Evolutionary conservation across 2,113 vertebrate genomes (phyloP).

Genomic region (Microtus pennsylvanicus): DNA sequence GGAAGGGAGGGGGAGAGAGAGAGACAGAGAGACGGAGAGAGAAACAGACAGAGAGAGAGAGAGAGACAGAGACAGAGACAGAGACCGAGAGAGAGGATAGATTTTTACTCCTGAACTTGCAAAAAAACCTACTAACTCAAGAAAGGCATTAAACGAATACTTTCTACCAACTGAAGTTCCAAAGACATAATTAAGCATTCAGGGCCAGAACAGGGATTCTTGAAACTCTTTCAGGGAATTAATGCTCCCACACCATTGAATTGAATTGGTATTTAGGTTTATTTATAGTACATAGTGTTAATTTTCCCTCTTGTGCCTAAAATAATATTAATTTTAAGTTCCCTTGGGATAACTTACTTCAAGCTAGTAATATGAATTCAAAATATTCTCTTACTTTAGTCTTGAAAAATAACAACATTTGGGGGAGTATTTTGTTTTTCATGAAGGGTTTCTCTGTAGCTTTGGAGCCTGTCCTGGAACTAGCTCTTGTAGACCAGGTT

Average conservation of each 20-base stretch:
- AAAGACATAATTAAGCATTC: constrained; percentile 30
- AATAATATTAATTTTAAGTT: constrained; percentile 57
- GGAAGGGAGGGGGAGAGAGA: neutral
- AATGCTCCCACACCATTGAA: constrained; percentile 14
- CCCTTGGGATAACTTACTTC: constrained; percentile 41
- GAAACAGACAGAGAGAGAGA: neutral
- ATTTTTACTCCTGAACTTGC: neutral
- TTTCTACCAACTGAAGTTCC: constrained; percentile 53
- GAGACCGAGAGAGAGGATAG: neutral
- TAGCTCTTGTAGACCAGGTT: no score
- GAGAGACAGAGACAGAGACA: neutral
- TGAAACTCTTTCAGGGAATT: constrained; percentile 56
- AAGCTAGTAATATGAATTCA: constrained; percentile 63
- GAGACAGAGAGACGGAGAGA: neutral
- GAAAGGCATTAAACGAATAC: constrained; percentile 40
- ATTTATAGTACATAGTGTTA: constrained; percentile 51
- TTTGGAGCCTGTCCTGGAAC: no score
- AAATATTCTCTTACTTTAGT: constrained; percentile 56
- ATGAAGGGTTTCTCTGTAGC: no score
- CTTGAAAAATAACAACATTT: constrained; percentile 37
- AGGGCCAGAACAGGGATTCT: constrained; percentile 54
- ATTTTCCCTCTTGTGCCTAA: constrained; percentile 47
- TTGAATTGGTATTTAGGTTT: neutral
- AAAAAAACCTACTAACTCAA: constrained; percentile 29
- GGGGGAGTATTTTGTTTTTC: no score